Percentiles rank a stretch among this genome's conserved stretches.
Evolutionary conservation across 2,797 vertebrate species (phyloP).

Genomic region (Schizopygopsis pylzovi): DNA sequence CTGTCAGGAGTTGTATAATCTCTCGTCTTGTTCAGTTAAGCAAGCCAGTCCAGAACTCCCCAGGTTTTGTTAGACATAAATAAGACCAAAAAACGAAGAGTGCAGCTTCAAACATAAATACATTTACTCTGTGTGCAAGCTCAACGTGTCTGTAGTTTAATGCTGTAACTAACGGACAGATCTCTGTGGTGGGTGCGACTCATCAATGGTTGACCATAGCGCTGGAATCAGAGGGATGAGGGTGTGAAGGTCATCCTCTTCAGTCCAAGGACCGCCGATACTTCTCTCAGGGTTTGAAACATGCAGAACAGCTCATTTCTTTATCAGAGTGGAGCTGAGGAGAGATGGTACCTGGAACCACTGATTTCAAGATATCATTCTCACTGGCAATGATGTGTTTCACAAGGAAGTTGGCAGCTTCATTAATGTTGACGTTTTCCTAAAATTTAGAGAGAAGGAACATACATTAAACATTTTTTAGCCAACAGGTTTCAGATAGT

Average conservation of each 20-base stretch:
- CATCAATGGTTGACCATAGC: neutral
- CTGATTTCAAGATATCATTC: constrained; percentile 84
- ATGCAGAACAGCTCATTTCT: constrained; percentile 85
- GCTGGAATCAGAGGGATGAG: constrained; percentile 22
- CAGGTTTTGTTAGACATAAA: constrained; percentile 54
- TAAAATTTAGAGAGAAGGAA: constrained; percentile 62
- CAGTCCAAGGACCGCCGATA: neutral
- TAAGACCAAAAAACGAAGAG: constrained; percentile 58
- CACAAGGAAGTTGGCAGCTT: constrained; percentile 93
- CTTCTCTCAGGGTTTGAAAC: constrained; percentile 80
- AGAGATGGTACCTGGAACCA: constrained; percentile 87
- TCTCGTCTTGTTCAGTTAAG: constrained; percentile 1
- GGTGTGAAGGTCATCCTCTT: constrained; percentile 8
- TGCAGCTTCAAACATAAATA: constrained; percentile 62
- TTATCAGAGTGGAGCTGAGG: constrained; percentile 82
- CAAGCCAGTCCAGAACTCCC: neutral
- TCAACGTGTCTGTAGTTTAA: constrained; percentile 35
- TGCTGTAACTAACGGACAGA: neutral
- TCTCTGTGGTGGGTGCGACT: neutral
- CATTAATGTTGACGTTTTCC: constrained; percentile 95
- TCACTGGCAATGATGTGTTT: constrained; percentile 96
- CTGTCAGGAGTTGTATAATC: constrained; percentile 1
- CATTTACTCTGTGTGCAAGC: constrained; percentile 32
- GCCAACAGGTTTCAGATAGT: neutral
- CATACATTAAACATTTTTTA: neutral